Percentiles rank a stretch among this genome's conserved stretches.
Evolutionary conservation across 2,888 invertebrate genomes (phyloP).

Genomic region (Parapristionchus giblindavisi): DNA sequence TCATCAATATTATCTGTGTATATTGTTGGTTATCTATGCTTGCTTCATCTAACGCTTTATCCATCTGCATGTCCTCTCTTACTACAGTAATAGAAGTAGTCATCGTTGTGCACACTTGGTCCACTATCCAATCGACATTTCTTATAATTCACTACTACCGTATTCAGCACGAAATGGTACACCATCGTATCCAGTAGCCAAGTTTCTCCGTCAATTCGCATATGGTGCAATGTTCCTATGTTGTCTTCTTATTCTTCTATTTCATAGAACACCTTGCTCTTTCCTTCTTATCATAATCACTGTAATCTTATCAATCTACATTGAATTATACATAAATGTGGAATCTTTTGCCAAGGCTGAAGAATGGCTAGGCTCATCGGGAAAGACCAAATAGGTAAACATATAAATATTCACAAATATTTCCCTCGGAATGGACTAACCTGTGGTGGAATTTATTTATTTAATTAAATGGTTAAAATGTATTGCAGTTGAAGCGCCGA

Average conservation of each 20-base stretch:
- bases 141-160: not conserved
- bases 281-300: conserved; percentile 49
- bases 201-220: conserved; percentile 55
- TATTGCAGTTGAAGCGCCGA: conserved; percentile 21
- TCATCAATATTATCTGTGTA: not conserved
- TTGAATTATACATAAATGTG: conserved; percentile 57
- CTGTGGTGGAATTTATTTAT: no score
- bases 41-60: not conserved
- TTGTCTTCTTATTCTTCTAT: conserved; percentile 57
- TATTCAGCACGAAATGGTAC: conserved; percentile 1
- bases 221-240: conserved; percentile 55
- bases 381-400: not conserved
- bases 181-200: conserved; percentile 48
- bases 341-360: conserved; percentile 44
- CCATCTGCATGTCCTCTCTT: conserved; percentile 1
- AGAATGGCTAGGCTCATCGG: conserved; percentile 26
- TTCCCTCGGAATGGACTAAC: no score
- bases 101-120: not conserved
- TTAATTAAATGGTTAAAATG: not conserved
- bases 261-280: conserved; percentile 48
- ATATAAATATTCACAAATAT: conserved; percentile 2
- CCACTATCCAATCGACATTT: not conserved
- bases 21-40: not conserved
- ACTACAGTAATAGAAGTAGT: no score
- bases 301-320: conserved; percentile 48